Evolutionary conservation across 2,797 vertebrate species (phyloP).

Genomic region (Peromyscus aztecus): DNA sequence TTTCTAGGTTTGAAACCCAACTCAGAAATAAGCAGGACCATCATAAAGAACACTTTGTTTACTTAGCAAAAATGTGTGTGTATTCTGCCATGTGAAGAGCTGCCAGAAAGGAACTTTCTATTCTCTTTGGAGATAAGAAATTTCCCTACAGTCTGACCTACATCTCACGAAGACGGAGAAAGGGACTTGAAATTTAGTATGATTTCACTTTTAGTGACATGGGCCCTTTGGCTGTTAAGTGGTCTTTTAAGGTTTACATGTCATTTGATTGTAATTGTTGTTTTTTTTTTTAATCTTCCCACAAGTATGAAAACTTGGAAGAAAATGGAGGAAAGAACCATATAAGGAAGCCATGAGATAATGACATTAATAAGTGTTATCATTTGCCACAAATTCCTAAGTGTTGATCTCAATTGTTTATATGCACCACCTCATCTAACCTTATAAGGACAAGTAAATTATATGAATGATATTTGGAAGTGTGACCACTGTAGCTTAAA

Average conservation of each 20-base stretch:
- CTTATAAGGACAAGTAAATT: slow-evolving; percentile 1
- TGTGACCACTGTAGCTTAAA: neutral
- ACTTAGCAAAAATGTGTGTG: neutral
- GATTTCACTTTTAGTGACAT: neutral
- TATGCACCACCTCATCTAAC: neutral
- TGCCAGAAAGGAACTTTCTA: neutral
- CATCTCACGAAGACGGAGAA: neutral
- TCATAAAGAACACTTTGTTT: neutral
- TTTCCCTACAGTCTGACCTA: neutral
- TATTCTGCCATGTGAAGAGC: neutral
- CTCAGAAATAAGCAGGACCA: neutral
- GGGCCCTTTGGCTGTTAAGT: neutral
- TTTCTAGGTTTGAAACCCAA: neutral
- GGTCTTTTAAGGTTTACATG: neutral
- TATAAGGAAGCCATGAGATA: neutral
- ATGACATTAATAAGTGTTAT: neutral
- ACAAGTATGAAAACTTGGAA: neutral
- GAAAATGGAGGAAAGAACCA: neutral
- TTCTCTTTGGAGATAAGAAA: neutral
- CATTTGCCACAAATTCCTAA: neutral
- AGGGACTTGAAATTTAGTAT: neutral
- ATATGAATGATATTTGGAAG: neutral
- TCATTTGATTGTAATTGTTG: neutral
- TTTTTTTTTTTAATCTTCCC: neutral
- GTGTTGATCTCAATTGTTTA: neutral